A percentile compares a stretch with the other conserved stretches of the same genome.
Evolutionary conservation across 2,888 invertebrate genomes (phyloP).

Genomic region (Synergus japonicus): DNA sequence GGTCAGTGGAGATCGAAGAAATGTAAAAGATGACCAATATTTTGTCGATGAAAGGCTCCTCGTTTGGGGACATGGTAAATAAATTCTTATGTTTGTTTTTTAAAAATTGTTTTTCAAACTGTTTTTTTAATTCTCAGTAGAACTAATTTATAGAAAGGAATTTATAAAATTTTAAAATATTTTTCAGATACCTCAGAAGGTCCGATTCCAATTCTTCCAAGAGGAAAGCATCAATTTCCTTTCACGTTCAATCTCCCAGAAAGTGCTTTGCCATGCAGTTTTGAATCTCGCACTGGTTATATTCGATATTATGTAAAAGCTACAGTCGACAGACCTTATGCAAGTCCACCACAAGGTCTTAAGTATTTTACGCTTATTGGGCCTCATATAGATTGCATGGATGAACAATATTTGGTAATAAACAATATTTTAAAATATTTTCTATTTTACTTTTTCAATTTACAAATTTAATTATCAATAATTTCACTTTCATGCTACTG

Average conservation of each 20-base stretch:
- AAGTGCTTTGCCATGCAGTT: slow-evolving; percentile 86
- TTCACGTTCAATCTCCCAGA: slow-evolving; percentile 85
- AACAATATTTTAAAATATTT: slow-evolving; percentile 5
- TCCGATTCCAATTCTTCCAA: slow-evolving; percentile 83
- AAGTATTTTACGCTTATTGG: slow-evolving; percentile 89
- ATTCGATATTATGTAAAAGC: slow-evolving; percentile 87
- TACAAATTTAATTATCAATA: not conserved
- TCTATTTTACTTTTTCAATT: not conserved
- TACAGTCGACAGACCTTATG: slow-evolving; percentile 87
- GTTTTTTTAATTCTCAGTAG: not conserved
- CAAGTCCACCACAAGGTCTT: slow-evolving; percentile 88
- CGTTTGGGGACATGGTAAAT: slow-evolving; percentile 86
- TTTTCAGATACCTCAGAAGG: slow-evolving; percentile 80
- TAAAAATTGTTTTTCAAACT: not conserved
- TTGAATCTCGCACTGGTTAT: slow-evolving; percentile 86
- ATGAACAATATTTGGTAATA: slow-evolving; percentile 85
- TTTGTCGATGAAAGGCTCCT: slow-evolving; percentile 86
- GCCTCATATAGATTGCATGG: slow-evolving; percentile 89
- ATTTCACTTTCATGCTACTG: not conserved
- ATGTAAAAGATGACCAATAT: slow-evolving; percentile 87
- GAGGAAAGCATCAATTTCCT: slow-evolving; percentile 85
- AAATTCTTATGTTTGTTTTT: slow-evolving; percentile 8
- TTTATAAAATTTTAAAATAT: not conserved
- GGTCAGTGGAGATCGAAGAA: slow-evolving; percentile 85
- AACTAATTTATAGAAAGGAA: not conserved